phyloP scores from a whole-genome alignment of 2,113 vertebrate species.

The Hippocampus barbouri region DNA sequence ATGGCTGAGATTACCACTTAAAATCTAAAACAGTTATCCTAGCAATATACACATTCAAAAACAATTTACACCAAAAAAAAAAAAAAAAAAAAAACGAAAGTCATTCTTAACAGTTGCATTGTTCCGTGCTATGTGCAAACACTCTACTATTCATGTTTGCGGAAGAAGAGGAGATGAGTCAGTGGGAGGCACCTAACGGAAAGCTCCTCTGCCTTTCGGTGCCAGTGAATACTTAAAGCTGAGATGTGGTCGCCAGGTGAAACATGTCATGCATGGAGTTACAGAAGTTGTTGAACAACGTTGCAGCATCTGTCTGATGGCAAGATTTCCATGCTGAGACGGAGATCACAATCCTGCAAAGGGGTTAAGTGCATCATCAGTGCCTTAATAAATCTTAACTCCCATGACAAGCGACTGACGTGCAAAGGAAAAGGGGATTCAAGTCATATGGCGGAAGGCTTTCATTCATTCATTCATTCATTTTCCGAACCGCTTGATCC shows the following conservation, averaged over 20 bases:
- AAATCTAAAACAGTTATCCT: not conserved
- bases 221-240: conserved; percentile 68
- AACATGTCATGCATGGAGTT: conserved; percentile 82
- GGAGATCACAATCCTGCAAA: conserved; percentile 74
- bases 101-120: conserved; percentile 78
- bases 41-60: not conserved
- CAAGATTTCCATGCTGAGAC: conserved; percentile 86
- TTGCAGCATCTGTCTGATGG: conserved; percentile 80
- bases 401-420: too few species aligned
- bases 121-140: conserved; percentile 62
- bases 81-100: conserved; percentile 44
- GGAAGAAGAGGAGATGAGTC: not conserved
- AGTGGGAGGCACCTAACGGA: not conserved
- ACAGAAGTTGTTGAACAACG: conserved; percentile 73
- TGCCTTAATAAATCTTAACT: too few species aligned
- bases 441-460: too few species aligned
- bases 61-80: not conserved
- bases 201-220: not conserved
- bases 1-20: not conserved
- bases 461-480: too few species aligned
- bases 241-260: conserved; percentile 72
- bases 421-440: not conserved
- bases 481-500: too few species aligned
- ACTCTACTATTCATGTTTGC: not conserved
- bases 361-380: not conserved